phyloP scores from a whole-genome alignment of 37 sponge, comb jelly and placozoan species.

The Bolinopsis microptera region DNA sequence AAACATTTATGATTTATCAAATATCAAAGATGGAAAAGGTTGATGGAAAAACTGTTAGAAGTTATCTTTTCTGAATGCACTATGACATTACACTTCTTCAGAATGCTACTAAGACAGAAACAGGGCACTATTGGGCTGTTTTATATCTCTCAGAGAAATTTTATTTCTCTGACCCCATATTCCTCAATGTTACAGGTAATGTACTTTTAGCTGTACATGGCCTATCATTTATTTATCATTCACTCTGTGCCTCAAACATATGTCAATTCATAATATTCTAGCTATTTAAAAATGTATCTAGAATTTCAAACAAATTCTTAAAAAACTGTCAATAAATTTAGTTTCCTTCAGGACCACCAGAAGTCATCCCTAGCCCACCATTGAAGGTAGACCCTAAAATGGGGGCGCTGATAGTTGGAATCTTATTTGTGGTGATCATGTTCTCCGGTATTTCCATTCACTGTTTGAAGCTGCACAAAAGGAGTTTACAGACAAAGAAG shows the following conservation, averaged over 20 bases:
- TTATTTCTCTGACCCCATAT: slow-evolving; percentile 35
- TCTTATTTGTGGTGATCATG: slow-evolving; percentile 41
- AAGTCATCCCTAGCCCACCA: not conserved
- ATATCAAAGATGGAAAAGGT: too few relatives aligned
- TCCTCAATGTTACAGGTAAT: slow-evolving; percentile 38
- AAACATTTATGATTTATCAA: too few relatives aligned
- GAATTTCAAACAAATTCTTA: too few relatives aligned
- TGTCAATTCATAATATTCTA: too few relatives aligned
- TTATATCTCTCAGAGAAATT: slow-evolving; percentile 20
- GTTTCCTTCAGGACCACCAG: not conserved
- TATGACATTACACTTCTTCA: not conserved
- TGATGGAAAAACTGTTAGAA: too few relatives aligned
- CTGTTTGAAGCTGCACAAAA: slow-evolving; percentile 51
- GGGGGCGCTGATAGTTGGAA: slow-evolving; percentile 50
- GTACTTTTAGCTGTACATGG: too few relatives aligned
- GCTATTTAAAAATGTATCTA: too few relatives aligned
- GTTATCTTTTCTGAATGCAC: not conserved
- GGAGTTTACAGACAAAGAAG: not conserved
- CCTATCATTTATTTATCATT: too few relatives aligned
- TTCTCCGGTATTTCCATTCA: slow-evolving; percentile 11
- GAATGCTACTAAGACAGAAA: not conserved
- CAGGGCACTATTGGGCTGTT: slow-evolving; percentile 51
- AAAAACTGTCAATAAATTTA: too few relatives aligned
- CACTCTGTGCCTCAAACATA: too few relatives aligned
- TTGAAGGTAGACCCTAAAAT: slow-evolving; percentile 51